Evolutionary conservation across 2,888 invertebrate genomes (phyloP).

Genomic region (Ptychoptera albimana): DNA sequence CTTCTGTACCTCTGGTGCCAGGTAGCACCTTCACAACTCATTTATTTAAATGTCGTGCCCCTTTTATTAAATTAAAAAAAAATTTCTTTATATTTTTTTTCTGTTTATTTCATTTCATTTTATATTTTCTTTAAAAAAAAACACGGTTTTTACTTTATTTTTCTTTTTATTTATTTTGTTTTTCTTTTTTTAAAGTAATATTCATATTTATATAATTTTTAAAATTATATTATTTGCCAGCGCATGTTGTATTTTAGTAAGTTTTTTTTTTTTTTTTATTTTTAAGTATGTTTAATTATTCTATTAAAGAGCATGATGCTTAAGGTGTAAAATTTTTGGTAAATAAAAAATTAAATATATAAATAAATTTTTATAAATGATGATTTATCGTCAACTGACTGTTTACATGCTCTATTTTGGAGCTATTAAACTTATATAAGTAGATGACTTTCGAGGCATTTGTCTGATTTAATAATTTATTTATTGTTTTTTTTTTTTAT

Average conservation of each 20-base stretch:
- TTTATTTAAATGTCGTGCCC: conserved; percentile 2
- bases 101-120: conserved; percentile 8
- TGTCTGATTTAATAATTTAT: conserved; percentile 20
- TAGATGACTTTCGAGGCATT: conserved; percentile 29
- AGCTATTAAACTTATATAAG: conserved; percentile 9
- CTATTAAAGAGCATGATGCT: no score
- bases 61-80: not conserved
- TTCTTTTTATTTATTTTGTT: not conserved
- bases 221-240: not conserved
- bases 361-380: conserved; percentile 14
- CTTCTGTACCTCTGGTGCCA: conserved; percentile 35
- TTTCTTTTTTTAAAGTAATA: no score
- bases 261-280: not conserved
- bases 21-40: conserved; percentile 24
- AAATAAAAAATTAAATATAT: not conserved
- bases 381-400: conserved; percentile 24
- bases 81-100: no score
- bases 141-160: not conserved
- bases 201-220: no score
- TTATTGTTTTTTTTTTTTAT: conserved; percentile 1
- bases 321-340: not conserved
- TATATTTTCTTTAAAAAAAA: conserved; percentile 3
- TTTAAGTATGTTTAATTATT: no score
- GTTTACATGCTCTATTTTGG: conserved; percentile 26
- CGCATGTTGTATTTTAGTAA: not conserved